These are phyloP conservation scores for Pseudolycoriella hygida DNA, from an alignment of 2,888 invertebrate species.

Conservation along the genomic window DNA sequence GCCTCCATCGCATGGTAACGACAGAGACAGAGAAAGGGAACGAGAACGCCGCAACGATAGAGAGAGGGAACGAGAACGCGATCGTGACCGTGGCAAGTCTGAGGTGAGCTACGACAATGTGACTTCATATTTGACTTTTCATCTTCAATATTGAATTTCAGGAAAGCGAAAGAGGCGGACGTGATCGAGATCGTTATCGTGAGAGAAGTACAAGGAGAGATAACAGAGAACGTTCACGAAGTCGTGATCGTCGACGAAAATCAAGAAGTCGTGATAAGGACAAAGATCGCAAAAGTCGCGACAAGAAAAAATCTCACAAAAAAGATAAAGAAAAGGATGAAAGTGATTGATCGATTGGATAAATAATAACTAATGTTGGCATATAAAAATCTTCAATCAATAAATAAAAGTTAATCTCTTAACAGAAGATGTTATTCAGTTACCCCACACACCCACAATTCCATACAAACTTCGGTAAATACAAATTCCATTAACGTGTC, in stretches of 20 bases:
- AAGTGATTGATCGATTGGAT: neutral
- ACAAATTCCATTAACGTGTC: too few relatives aligned
- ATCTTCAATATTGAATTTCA: too few relatives aligned
- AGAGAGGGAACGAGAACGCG: slow-evolving; percentile 29
- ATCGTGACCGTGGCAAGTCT: slow-evolving; percentile 28
- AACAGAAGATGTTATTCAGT: too few relatives aligned
- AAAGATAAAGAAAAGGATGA: slow-evolving; percentile 41
- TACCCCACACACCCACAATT: too few relatives aligned
- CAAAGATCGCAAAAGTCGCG: slow-evolving; percentile 39
- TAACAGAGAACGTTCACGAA: slow-evolving; percentile 35
- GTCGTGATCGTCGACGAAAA: slow-evolving; percentile 45
- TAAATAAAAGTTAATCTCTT: too few relatives aligned
- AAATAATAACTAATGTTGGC: too few relatives aligned
- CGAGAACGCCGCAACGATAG: slow-evolving; percentile 20
- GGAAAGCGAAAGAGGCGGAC: slow-evolving; percentile 16
- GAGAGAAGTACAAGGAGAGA: neutral
- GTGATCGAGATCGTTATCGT: slow-evolving; percentile 32
- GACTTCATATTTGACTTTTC: neutral
- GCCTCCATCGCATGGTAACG: slow-evolving; percentile 19
- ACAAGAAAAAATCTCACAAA: slow-evolving; percentile 52
- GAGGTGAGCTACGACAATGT: slow-evolving; percentile 14
- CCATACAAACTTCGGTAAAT: too few relatives aligned
- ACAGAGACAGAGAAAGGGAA: slow-evolving; percentile 18
- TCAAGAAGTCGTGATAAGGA: slow-evolving; percentile 37
- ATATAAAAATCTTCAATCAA: too few relatives aligned